Evolutionary conservation across 92 coral and sea anemone genomes (phyloP), one percentile per base, ranked within the genome.

Genomic region (Phenganax subtilis): DNA sequence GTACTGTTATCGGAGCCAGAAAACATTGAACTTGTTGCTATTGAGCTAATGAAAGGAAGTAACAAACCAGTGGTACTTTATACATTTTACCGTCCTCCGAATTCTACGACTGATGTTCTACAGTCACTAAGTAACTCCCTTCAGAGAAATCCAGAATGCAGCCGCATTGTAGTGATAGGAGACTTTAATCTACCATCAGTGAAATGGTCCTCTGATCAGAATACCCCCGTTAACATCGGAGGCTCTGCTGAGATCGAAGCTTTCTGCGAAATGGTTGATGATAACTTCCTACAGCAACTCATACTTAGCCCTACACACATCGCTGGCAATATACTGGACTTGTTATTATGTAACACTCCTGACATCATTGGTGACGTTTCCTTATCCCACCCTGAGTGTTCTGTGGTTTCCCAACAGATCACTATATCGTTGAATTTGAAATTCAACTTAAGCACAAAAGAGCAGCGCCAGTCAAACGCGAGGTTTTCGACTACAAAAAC

Each of bases 51-150:
- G 20, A 85, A 61, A 73, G n/a, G 55, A 17, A 53, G 51, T 84
- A 58, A 66, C 62, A 85, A 85, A 52, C 59, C 89, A 55, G 68
- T 85, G 52, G 54, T 85, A 29, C 82, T 85, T 55, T 88, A 86
- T 74, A 53, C 71, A 15, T 88, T 85, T 57, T 88, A 82, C 65
- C 87, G 72, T 71, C 87, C 89, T 37, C 89, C 84, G 10, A 88
- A 82, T 70, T 80, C 86, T 44, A 54, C 54, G 27, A 72, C 66
- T 55, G 87, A 75, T 54, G n/a, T n/a, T n/a, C n/a, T n/a, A n/a
- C n/a, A n/a, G n/a, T n/a, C n/a, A n/a, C 27, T 85, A 57, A 81
- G 61, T 53, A 47, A 71, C 51, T 88, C 82, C 16, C 60, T 85
- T 25, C 68, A 54, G 17, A 30, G 75, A 12, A 81, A 81, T 67